Conservation (phyloP, 2,797 vertebrate species). For the Centropyge bicolor region DNA sequence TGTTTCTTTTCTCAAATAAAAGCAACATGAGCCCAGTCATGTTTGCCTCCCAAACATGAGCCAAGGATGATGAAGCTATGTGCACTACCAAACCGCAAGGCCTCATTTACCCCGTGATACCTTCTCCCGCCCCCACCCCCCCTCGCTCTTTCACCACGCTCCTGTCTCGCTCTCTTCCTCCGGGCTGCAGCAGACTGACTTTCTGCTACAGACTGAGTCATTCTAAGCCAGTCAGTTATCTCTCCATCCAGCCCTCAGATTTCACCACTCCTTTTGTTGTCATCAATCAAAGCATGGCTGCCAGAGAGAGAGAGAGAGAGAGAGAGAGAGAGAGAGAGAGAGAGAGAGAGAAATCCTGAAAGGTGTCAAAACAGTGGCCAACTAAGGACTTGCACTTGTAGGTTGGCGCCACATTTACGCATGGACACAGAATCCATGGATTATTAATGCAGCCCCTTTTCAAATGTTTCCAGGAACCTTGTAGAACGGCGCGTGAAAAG, state of each 20-base stretch:
- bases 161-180: conserved; percentile 59
- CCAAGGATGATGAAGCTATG: conserved; percentile 69
- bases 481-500: conserved; percentile 62
- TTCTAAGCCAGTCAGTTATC: conserved; percentile 82
- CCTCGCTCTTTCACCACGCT: conserved; percentile 46
- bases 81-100: conserved; percentile 64
- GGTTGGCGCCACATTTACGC: conserved; percentile 56
- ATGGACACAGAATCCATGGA: conserved; percentile 66
- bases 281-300: conserved; percentile 79
- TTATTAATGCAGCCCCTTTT: conserved; percentile 77
- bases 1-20: conserved; percentile 71
- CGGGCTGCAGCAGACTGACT: conserved; percentile 71
- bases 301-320: conserved; percentile 53
- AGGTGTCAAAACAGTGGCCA: conserved; percentile 77
- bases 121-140: conserved; percentile 47
- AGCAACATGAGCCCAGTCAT: conserved; percentile 65
- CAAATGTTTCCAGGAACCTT: conserved; percentile 70
- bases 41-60: conserved; percentile 69
- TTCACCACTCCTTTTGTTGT: conserved; percentile 79
- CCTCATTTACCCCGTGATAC: conserved; percentile 71
- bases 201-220: conserved; percentile 80
- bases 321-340: conserved; percentile 52
- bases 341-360: conserved; percentile 51
- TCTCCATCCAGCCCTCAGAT: conserved; percentile 81
- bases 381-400: conserved; percentile 64